A percentile compares a stretch with the other conserved stretches of the same genome.
Conservation (phyloP, 92 coral and sea anemone genomes). For the Pocillopora grandis region DNA sequence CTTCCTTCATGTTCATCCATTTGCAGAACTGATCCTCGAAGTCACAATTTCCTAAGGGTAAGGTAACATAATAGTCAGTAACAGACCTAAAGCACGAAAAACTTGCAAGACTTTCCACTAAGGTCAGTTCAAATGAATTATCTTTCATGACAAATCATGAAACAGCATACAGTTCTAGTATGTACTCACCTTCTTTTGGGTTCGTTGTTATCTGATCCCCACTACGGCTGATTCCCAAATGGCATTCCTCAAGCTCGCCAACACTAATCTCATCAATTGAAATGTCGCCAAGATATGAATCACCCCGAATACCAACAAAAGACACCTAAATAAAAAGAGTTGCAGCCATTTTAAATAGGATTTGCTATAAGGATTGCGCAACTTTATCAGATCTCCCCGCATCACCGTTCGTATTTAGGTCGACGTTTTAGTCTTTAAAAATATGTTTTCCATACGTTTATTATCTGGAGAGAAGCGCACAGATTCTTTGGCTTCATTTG, state of each 20-base stretch:
- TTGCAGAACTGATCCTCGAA: slow-evolving; percentile 49
- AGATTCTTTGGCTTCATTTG: too few relatives aligned
- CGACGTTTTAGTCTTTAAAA: too few relatives aligned
- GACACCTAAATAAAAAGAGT: slow-evolving; percentile 28
- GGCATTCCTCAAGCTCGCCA: slow-evolving; percentile 19
- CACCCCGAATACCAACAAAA: slow-evolving; percentile 64
- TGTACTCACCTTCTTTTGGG: slow-evolving; percentile 22
- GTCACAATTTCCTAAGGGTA: slow-evolving; percentile 54
- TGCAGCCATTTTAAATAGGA: too few relatives aligned
- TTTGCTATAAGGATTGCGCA: too few relatives aligned
- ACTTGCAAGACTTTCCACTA: too few relatives aligned
- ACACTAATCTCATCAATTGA: slow-evolving; percentile 57
- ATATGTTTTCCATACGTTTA: too few relatives aligned
- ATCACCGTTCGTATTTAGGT: too few relatives aligned
- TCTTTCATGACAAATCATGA: neutral
- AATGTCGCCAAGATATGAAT: slow-evolving; percentile 55
- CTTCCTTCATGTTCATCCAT: slow-evolving; percentile 47
- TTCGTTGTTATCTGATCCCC: neutral
- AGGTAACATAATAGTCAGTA: neutral
- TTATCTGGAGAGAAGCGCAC: too few relatives aligned
- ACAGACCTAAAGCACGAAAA: too few relatives aligned
- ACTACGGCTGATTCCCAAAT: neutral
- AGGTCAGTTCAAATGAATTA: too few relatives aligned
- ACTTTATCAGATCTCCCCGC: too few relatives aligned
- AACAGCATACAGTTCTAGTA: too few relatives aligned